Conservation (phyloP, 2,888 invertebrate genomes). For the Melanargia galathea region DNA sequence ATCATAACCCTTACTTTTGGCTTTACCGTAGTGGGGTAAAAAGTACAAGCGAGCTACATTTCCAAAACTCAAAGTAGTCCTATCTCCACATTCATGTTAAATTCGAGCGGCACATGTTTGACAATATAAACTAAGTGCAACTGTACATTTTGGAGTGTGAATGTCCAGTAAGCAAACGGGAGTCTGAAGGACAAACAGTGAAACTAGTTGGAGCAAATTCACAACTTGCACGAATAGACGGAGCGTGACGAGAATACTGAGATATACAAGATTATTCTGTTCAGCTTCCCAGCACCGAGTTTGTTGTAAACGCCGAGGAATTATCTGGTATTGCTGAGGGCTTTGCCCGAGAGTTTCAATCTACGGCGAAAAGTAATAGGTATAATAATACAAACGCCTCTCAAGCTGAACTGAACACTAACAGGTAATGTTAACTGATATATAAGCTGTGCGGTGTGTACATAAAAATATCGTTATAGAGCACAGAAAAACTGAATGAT, state of each 20-base stretch:
- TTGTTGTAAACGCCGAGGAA: constrained; percentile 24
- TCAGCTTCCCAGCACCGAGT: constrained; percentile 28
- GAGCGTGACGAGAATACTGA: constrained; percentile 32
- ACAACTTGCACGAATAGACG: constrained; percentile 31
- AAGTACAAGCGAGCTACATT: background rate
- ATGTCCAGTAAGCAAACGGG: constrained; percentile 30
- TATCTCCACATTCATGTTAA: background rate
- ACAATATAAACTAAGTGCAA: constrained; percentile 8
- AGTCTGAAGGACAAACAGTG: constrained; percentile 32
- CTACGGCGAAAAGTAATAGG: background rate
- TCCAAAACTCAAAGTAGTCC: background rate
- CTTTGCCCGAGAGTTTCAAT: background rate
- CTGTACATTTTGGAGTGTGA: constrained; percentile 11
- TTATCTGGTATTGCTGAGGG: constrained; percentile 22
- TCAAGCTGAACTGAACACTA: too few species aligned
- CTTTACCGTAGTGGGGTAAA: too few species aligned
- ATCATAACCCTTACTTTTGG: too few species aligned
- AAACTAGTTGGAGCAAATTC: constrained; percentile 35
- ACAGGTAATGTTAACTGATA: too few species aligned
- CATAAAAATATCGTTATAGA: too few species aligned
- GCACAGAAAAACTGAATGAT: too few species aligned
- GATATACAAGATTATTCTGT: constrained; percentile 30
- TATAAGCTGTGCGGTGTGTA: too few species aligned
- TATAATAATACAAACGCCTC: constrained; percentile 4
- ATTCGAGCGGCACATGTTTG: constrained; percentile 12